Evolutionary conservation across 2,797 vertebrate species (phyloP), one percentile per base, ranked within the genome.

Genomic region (Sphenodon punctatus): DNA sequence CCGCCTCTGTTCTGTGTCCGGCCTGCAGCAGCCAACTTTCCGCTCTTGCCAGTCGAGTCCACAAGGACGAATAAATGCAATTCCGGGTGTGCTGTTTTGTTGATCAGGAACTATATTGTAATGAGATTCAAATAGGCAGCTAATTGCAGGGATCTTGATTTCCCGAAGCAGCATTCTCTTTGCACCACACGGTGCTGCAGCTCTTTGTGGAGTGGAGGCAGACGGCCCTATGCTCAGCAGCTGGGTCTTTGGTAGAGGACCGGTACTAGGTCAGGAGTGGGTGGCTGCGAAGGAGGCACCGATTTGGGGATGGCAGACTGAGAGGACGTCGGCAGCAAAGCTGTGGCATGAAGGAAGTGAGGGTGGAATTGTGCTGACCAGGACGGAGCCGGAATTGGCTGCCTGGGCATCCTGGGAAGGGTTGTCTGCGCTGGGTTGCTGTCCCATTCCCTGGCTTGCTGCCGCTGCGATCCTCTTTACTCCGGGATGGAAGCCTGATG

Each of bases 361-460:
- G 4, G 0, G 1, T n/a, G 8, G n/a, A 30, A 8, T 14, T 51
- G 0, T 7, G 45, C n/a, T 49, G 25, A 25, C 34, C 27, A 39
- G 38, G 17, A 66, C 34, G 61, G n/a, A 48, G 55, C 0, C 39
- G 30, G 55, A 70, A 27, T 8, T 6, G 16, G 2, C 2, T 74
- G 0, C 60, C 20, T 17, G 25, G 19, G 19, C 84, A 73, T 25
- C 15, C 34, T 43, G 10, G 49, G 36, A 73, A 81, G 76, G 45
- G 25, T 63, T 10, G 34, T 49, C 36, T 49, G 42, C 23, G 67
- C n/a, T 58, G 11, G 14, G 39, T 20, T 8, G 20, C 41, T 14
- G 41, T 9, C 41, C 14, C 41, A 4, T 10, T 45, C 45, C 45
- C 7, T 45, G 20, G 43, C 43, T 45, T 19, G 9, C 43, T 45